Evolutionary conservation across 2,888 invertebrate species (phyloP), one percentile per base, ranked within the genome.

Genomic region (Tuberolachnus salignus): DNA sequence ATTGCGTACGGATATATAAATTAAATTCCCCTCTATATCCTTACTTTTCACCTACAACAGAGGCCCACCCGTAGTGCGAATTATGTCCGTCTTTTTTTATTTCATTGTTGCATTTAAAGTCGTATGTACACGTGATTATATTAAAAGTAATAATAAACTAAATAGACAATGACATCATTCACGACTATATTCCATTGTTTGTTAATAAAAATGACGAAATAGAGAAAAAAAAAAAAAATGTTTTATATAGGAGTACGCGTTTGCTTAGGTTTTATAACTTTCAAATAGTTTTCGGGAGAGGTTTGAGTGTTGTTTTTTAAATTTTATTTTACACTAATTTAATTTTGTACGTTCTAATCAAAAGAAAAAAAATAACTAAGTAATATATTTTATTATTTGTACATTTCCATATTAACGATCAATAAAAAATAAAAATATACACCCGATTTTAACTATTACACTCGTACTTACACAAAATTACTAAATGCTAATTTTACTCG

Each of bases 161-260:
- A 42, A 42, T 42, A 69, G 21, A 69, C 53, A 69, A 69, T 69
- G 16, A 53, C 21, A 44, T 19, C 63, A 63, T 63, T 63, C 42
- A 69, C 34, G 34, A 34, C 6, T 69, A 21, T 69, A 21, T 69
- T 69, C 55, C 26, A 69, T 69, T 69, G 69, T 53, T 21, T 19
- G 14, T 42, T 69, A 51, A 53, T 19, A 42, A 21, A 69, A 69
- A 42, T 21, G 19, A 69, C 42, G 55, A 55, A 69, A 55, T 69
- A 49, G 16, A 26, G 6, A 13, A 19, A 53, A 59, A 64, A 34
- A 51, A 21, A 34, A 67, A 51, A n/a, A 63, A 26, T n/a, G n/a
- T n/a, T n/a, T n/a, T 19, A 69, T 69, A 19, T 69, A 69, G 53
- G 53, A n/a, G n/a, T n/a, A n/a, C 6, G 34, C 34, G 34, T 55